Evolutionary conservation across 2,888 invertebrate genomes (phyloP).

Genomic region (Microdon myrmicae): DNA sequence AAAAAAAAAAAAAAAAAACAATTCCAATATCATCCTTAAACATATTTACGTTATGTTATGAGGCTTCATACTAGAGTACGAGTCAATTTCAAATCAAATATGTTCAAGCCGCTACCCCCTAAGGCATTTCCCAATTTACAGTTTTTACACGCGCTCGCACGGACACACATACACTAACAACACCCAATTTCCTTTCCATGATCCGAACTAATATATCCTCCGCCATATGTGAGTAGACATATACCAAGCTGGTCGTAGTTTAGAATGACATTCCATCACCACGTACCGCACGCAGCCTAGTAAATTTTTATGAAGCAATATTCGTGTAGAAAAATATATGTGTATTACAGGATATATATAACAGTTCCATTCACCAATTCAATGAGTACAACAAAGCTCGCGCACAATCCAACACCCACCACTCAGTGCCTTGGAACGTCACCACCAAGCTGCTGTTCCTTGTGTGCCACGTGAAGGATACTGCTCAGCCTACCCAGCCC

Average conservation of each 20-base stretch:
- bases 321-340: constrained; percentile 28
- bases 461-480: too few relatives aligned
- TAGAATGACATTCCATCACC: constrained; percentile 53
- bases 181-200: constrained; percentile 35
- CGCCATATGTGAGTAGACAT: constrained; percentile 26
- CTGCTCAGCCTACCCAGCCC: too few relatives aligned
- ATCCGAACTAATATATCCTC: constrained; percentile 27
- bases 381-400: constrained; percentile 49
- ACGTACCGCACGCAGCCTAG: constrained; percentile 49
- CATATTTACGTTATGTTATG: too few relatives aligned
- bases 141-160: constrained; percentile 10
- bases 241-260: constrained; percentile 29
- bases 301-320: constrained; percentile 52
- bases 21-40: too few relatives aligned
- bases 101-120: constrained; percentile 12
- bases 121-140: constrained; percentile 34
- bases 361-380: constrained; percentile 41
- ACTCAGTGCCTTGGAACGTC: too few relatives aligned
- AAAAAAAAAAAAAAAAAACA: too few relatives aligned
- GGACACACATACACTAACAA: constrained; percentile 3
- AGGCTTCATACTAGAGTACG: too few relatives aligned
- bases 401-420: constrained; percentile 4
- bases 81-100: constrained; percentile 39
- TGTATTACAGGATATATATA: constrained; percentile 30
- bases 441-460: neutral